These are phyloP conservation scores for Synergus gifuensis DNA, from an alignment of 2,888 invertebrate genomes.

Conservation along the genomic window DNA sequence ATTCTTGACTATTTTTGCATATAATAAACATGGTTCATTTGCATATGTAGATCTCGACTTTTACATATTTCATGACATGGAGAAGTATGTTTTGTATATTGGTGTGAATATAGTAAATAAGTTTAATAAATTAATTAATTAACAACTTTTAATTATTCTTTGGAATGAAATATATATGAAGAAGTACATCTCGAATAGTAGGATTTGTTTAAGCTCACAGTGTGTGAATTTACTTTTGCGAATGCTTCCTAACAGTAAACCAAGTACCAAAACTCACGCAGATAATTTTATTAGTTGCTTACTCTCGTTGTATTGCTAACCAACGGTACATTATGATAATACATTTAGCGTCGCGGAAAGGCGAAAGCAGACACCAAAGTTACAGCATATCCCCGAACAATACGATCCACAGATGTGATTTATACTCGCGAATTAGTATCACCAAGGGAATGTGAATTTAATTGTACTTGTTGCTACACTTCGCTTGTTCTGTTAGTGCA, in stretches of 20 bases:
- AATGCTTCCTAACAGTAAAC: constrained; percentile 50
- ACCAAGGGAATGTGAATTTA: constrained; percentile 50
- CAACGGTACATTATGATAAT: constrained; percentile 66
- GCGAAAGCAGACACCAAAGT: constrained; percentile 53
- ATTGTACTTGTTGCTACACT: constrained; percentile 56
- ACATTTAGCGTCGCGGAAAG: constrained; percentile 56
- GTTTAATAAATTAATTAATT: not conserved
- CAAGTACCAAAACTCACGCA: constrained; percentile 59
- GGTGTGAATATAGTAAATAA: not conserved
- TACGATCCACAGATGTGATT: constrained; percentile 51
- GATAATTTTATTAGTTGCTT: constrained; percentile 67
- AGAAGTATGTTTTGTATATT: not conserved
- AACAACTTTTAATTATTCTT: not conserved
- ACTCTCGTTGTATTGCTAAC: constrained; percentile 64
- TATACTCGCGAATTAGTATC: constrained; percentile 52
- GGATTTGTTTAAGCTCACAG: not conserved
- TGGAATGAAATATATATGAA: no score
- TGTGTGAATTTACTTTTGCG: not conserved
- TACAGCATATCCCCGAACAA: constrained; percentile 47
- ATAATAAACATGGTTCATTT: constrained; percentile 1
- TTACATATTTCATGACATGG: not conserved
- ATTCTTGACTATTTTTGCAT: not conserved
- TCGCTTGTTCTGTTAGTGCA: constrained; percentile 17
- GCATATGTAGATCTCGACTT: not conserved
- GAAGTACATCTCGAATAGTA: not conserved